Percentiles rank a stretch among this genome's conserved stretches.
Evolutionary conservation across 2,888 invertebrate genomes (phyloP).

Genomic region (Aradus depressus): DNA sequence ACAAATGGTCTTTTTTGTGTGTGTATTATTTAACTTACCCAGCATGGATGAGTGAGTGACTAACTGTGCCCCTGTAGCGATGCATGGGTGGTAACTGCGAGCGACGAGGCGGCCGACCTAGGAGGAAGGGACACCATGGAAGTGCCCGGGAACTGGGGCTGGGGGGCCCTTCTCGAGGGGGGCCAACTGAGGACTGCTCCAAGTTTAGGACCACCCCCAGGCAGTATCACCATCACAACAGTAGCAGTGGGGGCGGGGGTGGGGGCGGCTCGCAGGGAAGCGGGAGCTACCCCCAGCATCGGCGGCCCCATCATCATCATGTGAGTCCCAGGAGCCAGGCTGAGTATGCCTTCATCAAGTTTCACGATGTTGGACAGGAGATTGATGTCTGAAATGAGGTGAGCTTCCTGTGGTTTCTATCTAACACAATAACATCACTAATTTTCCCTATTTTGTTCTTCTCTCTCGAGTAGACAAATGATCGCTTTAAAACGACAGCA

Average conservation of each 20-base stretch:
- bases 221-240: too few relatives aligned
- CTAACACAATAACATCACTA: too few relatives aligned
- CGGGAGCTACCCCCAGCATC: conserved; percentile 15
- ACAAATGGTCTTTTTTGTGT: too few relatives aligned
- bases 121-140: conserved; percentile 9
- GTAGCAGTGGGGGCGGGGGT: conserved; percentile 37
- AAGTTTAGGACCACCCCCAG: conserved; percentile 10
- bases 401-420: too few relatives aligned
- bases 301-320: conserved; percentile 21
- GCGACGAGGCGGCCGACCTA: conserved; percentile 13
- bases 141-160: conserved; percentile 9
- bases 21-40: too few relatives aligned
- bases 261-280: conserved; percentile 38
- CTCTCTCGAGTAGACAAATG: too few relatives aligned
- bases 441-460: too few relatives aligned
- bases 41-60: too few relatives aligned
- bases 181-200: conserved; percentile 10
- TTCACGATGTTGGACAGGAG: conserved; percentile 55
- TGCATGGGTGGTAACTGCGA: too few relatives aligned
- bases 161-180: neutral
- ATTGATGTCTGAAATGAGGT: conserved; percentile 50
- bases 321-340: conserved; percentile 37
- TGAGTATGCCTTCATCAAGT: conserved; percentile 53
- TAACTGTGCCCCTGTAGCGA: too few relatives aligned
- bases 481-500: too few relatives aligned